Evolutionary conservation across 1,140 invertebrate species (phyloP).

Genomic region (Cydia splendana): DNA sequence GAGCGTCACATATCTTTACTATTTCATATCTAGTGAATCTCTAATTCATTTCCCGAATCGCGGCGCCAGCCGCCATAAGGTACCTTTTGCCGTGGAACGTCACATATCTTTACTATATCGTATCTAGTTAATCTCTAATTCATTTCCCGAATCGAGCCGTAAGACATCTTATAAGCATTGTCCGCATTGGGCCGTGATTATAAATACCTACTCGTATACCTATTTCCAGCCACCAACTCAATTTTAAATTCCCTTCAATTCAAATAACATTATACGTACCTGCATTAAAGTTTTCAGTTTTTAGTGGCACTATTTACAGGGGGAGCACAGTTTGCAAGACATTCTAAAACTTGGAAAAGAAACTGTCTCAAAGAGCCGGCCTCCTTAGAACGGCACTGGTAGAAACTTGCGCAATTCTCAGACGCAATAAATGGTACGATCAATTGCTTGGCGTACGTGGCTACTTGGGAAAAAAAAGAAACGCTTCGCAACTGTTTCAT

Average conservation of each 20-base stretch:
- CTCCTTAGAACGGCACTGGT: constrained; percentile 51
- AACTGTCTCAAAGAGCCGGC: constrained; percentile 53
- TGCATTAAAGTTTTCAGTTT: constrained; percentile 34
- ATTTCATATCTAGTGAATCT: too few species aligned
- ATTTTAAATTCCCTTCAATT: constrained; percentile 22
- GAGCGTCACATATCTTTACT: too few species aligned
- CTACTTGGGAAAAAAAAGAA: constrained; percentile 53
- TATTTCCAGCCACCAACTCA: not conserved
- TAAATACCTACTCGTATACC: too few species aligned
- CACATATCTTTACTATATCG: too few species aligned
- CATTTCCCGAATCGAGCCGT: too few species aligned
- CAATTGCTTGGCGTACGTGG: constrained; percentile 52
- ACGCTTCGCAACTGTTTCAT: constrained; percentile 15
- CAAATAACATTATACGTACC: constrained; percentile 26
- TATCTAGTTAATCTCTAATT: too few species aligned
- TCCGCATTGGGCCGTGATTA: not conserved
- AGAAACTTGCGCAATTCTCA: constrained; percentile 67
- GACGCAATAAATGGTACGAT: constrained; percentile 73
- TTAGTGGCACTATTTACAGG: constrained; percentile 36
- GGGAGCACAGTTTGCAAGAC: constrained; percentile 48
- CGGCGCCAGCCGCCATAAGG: too few species aligned
- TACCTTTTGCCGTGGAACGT: too few species aligned
- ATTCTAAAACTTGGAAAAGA: constrained; percentile 71
- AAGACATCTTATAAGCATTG: too few species aligned
- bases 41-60: too few species aligned